Percentiles rank a stretch among this genome's conserved stretches.
These are phyloP conservation scores for Megalopta genalis DNA, from an alignment of 1,140 invertebrate genomes.

Conservation along the genomic window DNA sequence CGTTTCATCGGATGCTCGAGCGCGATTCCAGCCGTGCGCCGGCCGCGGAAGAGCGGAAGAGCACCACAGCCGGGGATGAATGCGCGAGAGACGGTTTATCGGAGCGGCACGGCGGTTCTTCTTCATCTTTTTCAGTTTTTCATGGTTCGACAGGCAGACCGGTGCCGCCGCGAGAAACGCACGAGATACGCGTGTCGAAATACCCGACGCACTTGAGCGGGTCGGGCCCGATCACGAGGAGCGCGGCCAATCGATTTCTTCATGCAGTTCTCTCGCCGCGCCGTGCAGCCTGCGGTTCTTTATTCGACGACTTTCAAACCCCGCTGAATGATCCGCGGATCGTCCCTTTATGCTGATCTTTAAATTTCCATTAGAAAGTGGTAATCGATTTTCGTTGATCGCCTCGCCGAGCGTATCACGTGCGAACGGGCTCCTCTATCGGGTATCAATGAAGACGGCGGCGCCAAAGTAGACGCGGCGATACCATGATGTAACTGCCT, in stretches of 20 bases:
- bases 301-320: conserved; percentile 48
- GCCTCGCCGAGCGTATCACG: neutral
- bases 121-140: conserved; percentile 45
- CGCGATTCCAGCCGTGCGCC: conserved; percentile 7
- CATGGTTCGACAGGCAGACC: conserved; percentile 49
- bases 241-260: conserved; percentile 59
- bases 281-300: conserved; percentile 48
- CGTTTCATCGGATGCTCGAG: conserved; percentile 16
- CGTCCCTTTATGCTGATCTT: conserved; percentile 8
- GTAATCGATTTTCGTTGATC: conserved; percentile 38
- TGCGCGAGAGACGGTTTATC: conserved; percentile 55
- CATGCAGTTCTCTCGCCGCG: conserved; percentile 41
- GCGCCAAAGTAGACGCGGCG: neutral
- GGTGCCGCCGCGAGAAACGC: conserved; percentile 53
- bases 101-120: conserved; percentile 14
- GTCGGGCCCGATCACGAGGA: conserved; percentile 59
- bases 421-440: neutral
- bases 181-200: conserved; percentile 63
- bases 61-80: conserved; percentile 3
- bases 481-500: neutral
- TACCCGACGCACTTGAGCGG: conserved; percentile 58
- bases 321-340: conserved; percentile 35
- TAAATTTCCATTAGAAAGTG: conserved; percentile 37
- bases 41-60: neutral
- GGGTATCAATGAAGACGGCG: neutral